phyloP scores from a whole-genome alignment of 2,888 invertebrate species.

The Amiota minor region DNA sequence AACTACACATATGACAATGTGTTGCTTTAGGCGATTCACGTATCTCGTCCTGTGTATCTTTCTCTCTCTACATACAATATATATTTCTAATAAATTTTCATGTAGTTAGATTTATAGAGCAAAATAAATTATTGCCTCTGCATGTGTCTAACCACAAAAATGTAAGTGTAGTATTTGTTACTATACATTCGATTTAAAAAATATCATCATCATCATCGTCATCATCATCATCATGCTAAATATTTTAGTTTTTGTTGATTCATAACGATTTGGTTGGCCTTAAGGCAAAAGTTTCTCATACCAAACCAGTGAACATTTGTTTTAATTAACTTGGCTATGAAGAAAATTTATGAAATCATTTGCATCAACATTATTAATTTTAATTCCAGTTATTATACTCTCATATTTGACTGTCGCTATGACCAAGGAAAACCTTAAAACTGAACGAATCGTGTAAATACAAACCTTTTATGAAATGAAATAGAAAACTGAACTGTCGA shows the following conservation, averaged over 20 bases:
- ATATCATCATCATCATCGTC: neutral
- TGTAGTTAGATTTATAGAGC: neutral
- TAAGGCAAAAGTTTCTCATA: neutral
- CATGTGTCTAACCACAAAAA: conserved; percentile 19
- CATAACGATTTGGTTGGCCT: too few relatives aligned
- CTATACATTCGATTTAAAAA: conserved; percentile 3
- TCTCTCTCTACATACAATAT: too few relatives aligned
- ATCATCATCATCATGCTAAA: neutral
- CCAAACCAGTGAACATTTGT: neutral
- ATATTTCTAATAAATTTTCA: conserved; percentile 25
- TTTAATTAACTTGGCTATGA: neutral
- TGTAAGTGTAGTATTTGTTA: neutral
- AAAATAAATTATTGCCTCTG: conserved; percentile 11
- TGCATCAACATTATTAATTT: too few relatives aligned
- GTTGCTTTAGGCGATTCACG: too few relatives aligned
- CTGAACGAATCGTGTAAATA: too few relatives aligned
- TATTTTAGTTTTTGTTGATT: neutral
- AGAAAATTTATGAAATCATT: neutral
- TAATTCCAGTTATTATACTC: too few relatives aligned
- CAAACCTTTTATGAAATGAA: too few relatives aligned
- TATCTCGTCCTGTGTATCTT: too few relatives aligned
- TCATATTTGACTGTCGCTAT: too few relatives aligned
- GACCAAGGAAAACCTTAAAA: too few relatives aligned
- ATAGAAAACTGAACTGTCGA: too few relatives aligned
- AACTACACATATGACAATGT: too few relatives aligned